Base-by-base conservation (phyloP, 2,113 vertebrate species). In the Hippotragus niger region DNA sequence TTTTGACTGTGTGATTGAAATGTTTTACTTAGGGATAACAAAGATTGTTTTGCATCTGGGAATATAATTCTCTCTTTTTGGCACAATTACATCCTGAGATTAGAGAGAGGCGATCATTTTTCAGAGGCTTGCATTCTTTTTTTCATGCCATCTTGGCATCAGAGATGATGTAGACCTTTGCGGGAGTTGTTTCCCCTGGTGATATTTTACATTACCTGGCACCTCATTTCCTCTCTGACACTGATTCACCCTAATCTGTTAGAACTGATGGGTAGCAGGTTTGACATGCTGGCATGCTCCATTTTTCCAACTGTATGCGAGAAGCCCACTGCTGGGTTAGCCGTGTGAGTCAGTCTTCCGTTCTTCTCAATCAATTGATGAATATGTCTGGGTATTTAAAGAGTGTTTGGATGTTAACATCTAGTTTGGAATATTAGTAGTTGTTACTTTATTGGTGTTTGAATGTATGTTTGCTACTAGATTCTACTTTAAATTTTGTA, bases 401-500 rank as follows among this genome's bases (percentile, higher is more conserved):
- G 9, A 43, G 23, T 58, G 4, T 50, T 91, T 89, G 78, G 14
- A 25, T 80, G 64, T 52, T 82, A 53, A 88, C 11, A 33, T 57
- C 17, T 78, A 53, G 50, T 92, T 80, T 87, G 76, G 85, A 88
- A 45, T 94, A 58, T 95, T 96, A 86, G 55, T 92, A 86, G 83
- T 57, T 93, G 53, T 95, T 98, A 97, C 74, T 84, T 98, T 97
- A 97, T 94, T 85, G 1, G 9, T 52, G 11, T 91, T 93, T 96
- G 36, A 95, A 97, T 91, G 97, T 98, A 93, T 98, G 98, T 98
- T 97, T 98, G 94, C 95, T 1, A 21, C 93, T 98, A 88, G 53
- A 6, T 93, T 98, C 94, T 98, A 86, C 90, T 97, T 98, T 97
- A 96, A 97, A 96, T 95, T 98, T 98, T 97, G 94, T 71, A 85